Evolutionary conservation across 1,140 invertebrate species (phyloP).

Genomic region (Drosophila rufa): DNA sequence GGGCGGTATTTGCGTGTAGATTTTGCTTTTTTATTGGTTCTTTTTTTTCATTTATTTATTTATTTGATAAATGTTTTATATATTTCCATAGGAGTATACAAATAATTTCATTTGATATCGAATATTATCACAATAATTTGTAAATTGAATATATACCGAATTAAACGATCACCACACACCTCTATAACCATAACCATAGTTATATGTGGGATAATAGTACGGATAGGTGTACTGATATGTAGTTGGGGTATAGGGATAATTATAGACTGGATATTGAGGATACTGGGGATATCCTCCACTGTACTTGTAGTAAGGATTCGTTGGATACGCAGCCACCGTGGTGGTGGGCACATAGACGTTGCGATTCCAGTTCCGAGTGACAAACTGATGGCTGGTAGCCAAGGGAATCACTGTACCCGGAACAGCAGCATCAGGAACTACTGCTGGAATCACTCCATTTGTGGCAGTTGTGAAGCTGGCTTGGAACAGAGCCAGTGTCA

Average conservation of each 20-base stretch:
- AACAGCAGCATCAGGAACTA: slow-evolving; percentile 7
- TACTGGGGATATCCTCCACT: slow-evolving; percentile 25
- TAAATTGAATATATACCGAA: neutral
- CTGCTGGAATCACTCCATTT: slow-evolving; percentile 19
- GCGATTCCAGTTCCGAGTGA: slow-evolving; percentile 66
- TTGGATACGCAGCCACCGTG: slow-evolving; percentile 45
- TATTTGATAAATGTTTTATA: neutral
- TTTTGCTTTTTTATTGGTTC: no score
- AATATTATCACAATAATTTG: slow-evolving; percentile 59
- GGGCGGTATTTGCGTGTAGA: no score
- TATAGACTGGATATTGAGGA: slow-evolving; percentile 18
- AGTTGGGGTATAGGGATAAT: slow-evolving; percentile 21
- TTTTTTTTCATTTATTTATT: no score
- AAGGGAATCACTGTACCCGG: slow-evolving; percentile 45
- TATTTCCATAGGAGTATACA: slow-evolving; percentile 11
- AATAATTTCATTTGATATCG: slow-evolving; percentile 15
- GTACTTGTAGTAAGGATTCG: slow-evolving; percentile 59
- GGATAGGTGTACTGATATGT: slow-evolving; percentile 59
- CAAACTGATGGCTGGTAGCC: slow-evolving; percentile 67
- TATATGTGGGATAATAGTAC: slow-evolving; percentile 33
- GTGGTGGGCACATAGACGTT: slow-evolving; percentile 46
- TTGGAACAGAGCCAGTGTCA: slow-evolving; percentile 27
- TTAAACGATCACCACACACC: slow-evolving; percentile 54
- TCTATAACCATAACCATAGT: slow-evolving; percentile 69
- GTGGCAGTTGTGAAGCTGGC: slow-evolving; percentile 60